Evolutionary conservation across 2,888 invertebrate species (phyloP).

Genomic region (Dryadula phaetusa): DNA sequence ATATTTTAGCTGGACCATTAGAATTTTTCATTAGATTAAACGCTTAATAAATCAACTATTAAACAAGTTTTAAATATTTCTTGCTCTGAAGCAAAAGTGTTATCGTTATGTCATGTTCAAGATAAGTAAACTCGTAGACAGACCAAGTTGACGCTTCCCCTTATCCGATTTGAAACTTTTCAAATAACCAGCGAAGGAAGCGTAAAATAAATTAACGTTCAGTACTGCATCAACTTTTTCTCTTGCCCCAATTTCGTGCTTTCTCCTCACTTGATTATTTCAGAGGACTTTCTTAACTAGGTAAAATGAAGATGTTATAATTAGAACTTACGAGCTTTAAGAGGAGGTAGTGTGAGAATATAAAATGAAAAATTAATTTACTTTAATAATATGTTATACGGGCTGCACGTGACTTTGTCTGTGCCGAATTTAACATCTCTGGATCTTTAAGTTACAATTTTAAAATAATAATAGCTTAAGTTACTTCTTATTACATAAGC

Average conservation of each 20-base stretch:
- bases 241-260: conserved; percentile 27
- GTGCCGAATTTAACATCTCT: too few relatives aligned
- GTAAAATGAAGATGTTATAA: conserved; percentile 3
- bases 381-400: background rate
- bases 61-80: background rate
- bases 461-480: too few relatives aligned
- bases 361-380: background rate
- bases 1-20: too few relatives aligned
- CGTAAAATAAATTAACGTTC: conserved; percentile 35
- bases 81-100: background rate
- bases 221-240: conserved; percentile 26
- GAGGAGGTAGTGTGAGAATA: background rate
- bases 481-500: too few relatives aligned
- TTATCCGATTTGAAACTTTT: conserved; percentile 38
- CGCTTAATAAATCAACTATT: background rate
- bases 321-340: conserved; percentile 3
- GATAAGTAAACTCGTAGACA: conserved; percentile 24
- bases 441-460: too few relatives aligned
- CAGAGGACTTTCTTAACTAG: conserved; percentile 20
- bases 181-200: conserved; percentile 34
- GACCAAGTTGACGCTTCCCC: conserved; percentile 24
- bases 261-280: conserved; percentile 15
- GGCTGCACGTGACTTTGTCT: too few relatives aligned
- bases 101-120: background rate
- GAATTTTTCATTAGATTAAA: too few relatives aligned